Base-by-base conservation (phyloP, 2,113 vertebrate species). In the Bagarius yarrelli region DNA sequence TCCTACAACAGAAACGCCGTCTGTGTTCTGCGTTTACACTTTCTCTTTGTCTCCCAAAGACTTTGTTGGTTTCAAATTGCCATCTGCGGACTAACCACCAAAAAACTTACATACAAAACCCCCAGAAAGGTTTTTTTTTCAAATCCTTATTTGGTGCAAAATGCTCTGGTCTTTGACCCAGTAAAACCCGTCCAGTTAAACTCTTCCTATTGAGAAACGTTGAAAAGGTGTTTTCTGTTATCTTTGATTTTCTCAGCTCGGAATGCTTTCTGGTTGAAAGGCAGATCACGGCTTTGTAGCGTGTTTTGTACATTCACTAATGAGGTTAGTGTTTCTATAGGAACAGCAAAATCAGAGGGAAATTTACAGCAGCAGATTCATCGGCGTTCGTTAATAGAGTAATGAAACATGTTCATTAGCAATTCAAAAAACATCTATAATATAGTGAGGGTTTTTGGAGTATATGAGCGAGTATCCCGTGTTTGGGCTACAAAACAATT, bases 251-350 rank as follows among this genome's bases (percentile, higher is more conserved):
- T 72, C 69, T 32, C 25, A 72, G 47, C 50, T 72, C 70, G 4
- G 18, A 30, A 3, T 72, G 8, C 18, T 3, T 53, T 13, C 50
- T 32, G 47, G 0, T 16, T 32, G 16, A 8, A 50, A 70, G 67
- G 12, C n/a, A 70, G 47, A 70, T 70, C 67, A 53, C 50, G 21
- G 70, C 16, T 53, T 72, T 53, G 30, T 72, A 30, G 13, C 30
- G 36, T 30, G 52, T 53, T 16, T 30, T 25, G 16, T 5, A 32
- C 6, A 30, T 72, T n/a, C n/a, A n/a, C 50, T 21, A 53, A 53
- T 53, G 27, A 72, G 30, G 44, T 27, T 71, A 52, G 15, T 2
- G 50, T 72, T 72, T 72, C 70, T 53, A 72, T 72, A 72, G 70
- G 47, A 72, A 72, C 70, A 53, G 50, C 9, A 53, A 32, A 30